A percentile compares a stretch with the other conserved stretches of the same genome.
Evolutionary conservation across 2,888 invertebrate genomes (phyloP).

Genomic region (Luperina testacea): DNA sequence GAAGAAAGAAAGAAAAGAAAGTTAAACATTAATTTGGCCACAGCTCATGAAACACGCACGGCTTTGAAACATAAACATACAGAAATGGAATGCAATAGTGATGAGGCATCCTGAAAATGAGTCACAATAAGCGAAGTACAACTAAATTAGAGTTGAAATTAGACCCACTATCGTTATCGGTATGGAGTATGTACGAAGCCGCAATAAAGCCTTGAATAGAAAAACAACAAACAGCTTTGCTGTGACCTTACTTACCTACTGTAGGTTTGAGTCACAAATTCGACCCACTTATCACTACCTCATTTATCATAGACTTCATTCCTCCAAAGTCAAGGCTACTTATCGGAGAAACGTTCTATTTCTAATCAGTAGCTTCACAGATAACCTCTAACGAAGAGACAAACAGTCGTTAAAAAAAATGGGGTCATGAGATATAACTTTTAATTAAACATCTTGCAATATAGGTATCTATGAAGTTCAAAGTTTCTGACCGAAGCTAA

Average conservation of each 20-base stretch:
- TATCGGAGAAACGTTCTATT: background rate
- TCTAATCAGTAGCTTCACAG: background rate
- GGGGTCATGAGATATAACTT: background rate
- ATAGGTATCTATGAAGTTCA: background rate
- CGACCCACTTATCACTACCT: background rate
- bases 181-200: background rate
- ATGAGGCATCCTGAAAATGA: background rate
- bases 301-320: background rate
- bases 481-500: constrained; percentile 13
- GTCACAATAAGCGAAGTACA: background rate
- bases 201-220: background rate
- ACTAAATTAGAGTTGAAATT: background rate
- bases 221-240: background rate
- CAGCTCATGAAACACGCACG: background rate
- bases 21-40: background rate
- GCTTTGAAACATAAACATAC: background rate
- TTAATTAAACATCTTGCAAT: background rate
- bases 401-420: background rate
- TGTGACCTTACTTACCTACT: background rate
- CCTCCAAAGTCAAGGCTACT: background rate
- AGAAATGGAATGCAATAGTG: background rate
- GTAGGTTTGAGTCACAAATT: background rate
- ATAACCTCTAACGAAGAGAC: background rate
- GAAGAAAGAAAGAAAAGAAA: too few relatives aligned
- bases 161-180: background rate